Base-by-base conservation (phyloP, 2,113 vertebrate genomes). In the Chaetodon auriga region DNA sequence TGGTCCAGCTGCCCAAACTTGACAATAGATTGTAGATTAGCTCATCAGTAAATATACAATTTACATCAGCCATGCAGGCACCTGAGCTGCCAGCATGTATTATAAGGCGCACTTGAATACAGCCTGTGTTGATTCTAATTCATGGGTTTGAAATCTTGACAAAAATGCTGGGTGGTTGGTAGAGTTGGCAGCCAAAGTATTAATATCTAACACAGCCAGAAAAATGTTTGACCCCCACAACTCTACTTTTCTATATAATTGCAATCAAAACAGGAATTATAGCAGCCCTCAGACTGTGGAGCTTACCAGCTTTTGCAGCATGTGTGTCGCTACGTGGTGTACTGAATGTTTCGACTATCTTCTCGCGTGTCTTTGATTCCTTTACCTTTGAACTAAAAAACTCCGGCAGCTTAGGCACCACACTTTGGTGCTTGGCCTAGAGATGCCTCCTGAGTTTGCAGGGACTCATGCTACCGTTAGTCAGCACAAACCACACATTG, bases 251-350 rank as follows among this genome's bases (percentile, higher is more conserved):
- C 18, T 41, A 78, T 36, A 10, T 75, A 54, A 75, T 43, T 63
- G 18, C 74, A 71, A 71, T 86, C 66, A 75, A 80, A 88, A 78
- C n/a, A 73, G 49, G 54, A 36, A 73, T 79, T 16, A 62, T 21
- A 53, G 13, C 43, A 65, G 8, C 36, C 35, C 10, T 78, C 46
- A 68, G 21, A 69, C 60, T 80, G 45, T 46, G 30, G 30, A 3
- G 30, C 30, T 3, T 30, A 1, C 3, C 30, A 30, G 30, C 30
- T 30, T 30, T 30, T 30, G 30, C 30, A 30, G 30, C 3, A 30
- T 30, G 30, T 30, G 30, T 30, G 30, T 30, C 30, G 3, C 30
- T 30, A 30, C 30, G 30, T 30, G 30, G 30, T 30, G 3, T 30
- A 30, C 30, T 30, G 30, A 30, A 30, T 30, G 30, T 30, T 30